Percentiles rank a stretch among this genome's conserved stretches.
These are phyloP conservation scores for Danio jaintianensis DNA, from an alignment of 2,797 vertebrate genomes.

Conservation along the genomic window DNA sequence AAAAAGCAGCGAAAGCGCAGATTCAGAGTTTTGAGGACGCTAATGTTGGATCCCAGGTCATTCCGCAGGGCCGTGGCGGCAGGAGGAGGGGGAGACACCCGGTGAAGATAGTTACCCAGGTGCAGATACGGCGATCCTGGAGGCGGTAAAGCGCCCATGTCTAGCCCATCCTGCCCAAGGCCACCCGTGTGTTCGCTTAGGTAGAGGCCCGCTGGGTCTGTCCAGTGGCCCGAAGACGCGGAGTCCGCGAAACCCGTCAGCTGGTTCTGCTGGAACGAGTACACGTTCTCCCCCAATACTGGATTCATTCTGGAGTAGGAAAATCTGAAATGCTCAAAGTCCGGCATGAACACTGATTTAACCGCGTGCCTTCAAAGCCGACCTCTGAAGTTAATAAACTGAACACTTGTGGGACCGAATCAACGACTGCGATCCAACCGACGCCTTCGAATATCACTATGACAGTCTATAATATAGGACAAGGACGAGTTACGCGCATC, in stretches of 20 bases:
- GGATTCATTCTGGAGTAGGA: constrained; percentile 86
- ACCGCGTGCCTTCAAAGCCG: constrained; percentile 27
- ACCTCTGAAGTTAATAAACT: constrained; percentile 41
- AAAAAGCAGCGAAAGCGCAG: constrained; percentile 95
- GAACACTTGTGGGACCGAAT: constrained; percentile 9
- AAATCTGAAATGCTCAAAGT: constrained; percentile 81
- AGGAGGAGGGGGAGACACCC: constrained; percentile 63
- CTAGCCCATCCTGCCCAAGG: constrained; percentile 69
- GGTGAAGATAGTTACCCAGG: constrained; percentile 64
- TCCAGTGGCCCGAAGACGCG: constrained; percentile 65
- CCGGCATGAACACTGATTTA: constrained; percentile 78
- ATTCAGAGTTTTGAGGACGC: constrained; percentile 94
- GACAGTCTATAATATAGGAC: not conserved
- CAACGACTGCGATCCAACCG: constrained; percentile 13
- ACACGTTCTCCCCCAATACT: constrained; percentile 84
- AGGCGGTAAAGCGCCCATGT: constrained; percentile 69
- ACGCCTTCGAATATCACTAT: not conserved
- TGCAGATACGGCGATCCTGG: constrained; percentile 68
- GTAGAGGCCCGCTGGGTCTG: constrained; percentile 62
- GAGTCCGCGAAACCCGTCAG: constrained; percentile 68
- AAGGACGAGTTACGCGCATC: not conserved
- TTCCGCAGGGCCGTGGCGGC: constrained; percentile 91
- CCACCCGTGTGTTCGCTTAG: constrained; percentile 67
- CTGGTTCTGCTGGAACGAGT: constrained; percentile 76
- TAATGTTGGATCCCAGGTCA: constrained; percentile 96